Conservation (phyloP, 2,113 vertebrate genomes). For the Lepus timidus region DNA sequence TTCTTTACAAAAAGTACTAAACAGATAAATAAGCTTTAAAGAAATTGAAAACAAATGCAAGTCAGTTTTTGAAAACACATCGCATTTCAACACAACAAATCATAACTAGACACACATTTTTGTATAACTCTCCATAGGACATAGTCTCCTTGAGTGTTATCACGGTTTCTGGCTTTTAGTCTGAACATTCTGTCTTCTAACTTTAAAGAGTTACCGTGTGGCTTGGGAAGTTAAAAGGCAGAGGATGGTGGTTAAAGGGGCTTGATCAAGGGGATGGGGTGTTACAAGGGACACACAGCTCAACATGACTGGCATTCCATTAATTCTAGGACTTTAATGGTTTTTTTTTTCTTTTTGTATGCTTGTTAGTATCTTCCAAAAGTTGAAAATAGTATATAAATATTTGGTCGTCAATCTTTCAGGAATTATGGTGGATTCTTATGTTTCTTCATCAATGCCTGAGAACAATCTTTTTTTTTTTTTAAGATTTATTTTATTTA, state of each 20-base stretch:
- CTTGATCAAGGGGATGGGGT: fast-evolving
- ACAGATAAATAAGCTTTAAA: not conserved
- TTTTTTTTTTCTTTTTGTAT: not conserved
- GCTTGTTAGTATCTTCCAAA: not conserved
- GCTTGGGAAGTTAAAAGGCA: not conserved
- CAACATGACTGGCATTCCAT: fast-evolving
- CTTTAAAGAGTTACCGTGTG: not conserved
- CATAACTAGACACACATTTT: not conserved
- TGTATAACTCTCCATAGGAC: not conserved
- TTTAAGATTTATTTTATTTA: too few species aligned
- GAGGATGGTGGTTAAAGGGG: fast-evolving
- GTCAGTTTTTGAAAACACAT: not conserved
- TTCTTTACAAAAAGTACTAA: not conserved
- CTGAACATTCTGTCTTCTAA: not conserved
- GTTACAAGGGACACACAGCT: fast-evolving
- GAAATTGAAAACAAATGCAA: not conserved
- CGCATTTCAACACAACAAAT: not conserved
- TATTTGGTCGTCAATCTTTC: not conserved
- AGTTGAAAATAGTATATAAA: not conserved
- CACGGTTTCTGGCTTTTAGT: not conserved
- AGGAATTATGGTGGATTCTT: not conserved
- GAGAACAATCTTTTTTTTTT: not conserved
- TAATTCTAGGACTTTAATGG: fast-evolving
- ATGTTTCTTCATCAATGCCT: not conserved
- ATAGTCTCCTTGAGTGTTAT: not conserved